Conservation (phyloP, 2,797 vertebrate genomes). For the Adrianichthys oophorus region DNA sequence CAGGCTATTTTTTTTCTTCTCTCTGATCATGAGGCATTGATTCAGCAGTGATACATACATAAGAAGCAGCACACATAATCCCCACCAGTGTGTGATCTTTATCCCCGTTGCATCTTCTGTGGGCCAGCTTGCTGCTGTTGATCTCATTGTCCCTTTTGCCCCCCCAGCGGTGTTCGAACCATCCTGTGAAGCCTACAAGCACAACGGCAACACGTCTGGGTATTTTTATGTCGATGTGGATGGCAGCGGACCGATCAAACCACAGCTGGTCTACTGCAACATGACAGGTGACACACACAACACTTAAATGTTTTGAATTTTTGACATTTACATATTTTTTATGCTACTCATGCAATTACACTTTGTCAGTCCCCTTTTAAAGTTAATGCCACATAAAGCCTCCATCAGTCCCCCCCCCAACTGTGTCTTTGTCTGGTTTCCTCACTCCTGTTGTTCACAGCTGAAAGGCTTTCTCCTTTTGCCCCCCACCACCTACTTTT, state of each 20-base stretch:
- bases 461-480: no score
- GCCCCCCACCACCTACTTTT: no score
- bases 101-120: neutral
- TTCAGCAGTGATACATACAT: neutral
- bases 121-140: conserved; percentile 5
- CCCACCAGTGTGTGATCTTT: conserved; percentile 3
- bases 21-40: conserved; percentile 9
- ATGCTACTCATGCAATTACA: no score
- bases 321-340: no score
- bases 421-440: no score
- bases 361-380: no score
- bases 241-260: conserved; percentile 75
- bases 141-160: conserved; percentile 22
- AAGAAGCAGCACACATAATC: conserved; percentile 4
- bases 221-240: conserved; percentile 78
- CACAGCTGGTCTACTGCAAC: conserved; percentile 78
- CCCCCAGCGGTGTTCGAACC: conserved; percentile 72
- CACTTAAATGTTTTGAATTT: no score
- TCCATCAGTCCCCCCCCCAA: no score
- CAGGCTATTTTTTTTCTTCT: conserved; percentile 9
- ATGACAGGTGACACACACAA: conserved; percentile 72
- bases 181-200: conserved; percentile 80
- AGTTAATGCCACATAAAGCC: no score
- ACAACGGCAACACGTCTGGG: conserved; percentile 73
- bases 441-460: no score